These are phyloP conservation scores for Agrilus planipennis DNA, from an alignment of 1,140 invertebrate species.

Conservation along the genomic window DNA sequence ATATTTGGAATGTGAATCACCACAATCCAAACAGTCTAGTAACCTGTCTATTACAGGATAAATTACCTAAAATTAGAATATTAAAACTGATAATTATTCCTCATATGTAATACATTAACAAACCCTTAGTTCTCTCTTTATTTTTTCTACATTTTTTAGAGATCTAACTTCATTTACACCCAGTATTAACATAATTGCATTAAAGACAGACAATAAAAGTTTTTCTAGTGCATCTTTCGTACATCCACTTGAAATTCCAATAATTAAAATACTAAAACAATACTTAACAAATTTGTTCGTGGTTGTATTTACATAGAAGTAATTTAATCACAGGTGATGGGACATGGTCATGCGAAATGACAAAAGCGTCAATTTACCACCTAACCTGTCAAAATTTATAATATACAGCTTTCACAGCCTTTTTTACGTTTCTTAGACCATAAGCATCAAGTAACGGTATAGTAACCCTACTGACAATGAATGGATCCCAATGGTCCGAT, in stretches of 20 bases:
- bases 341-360: too few relatives aligned
- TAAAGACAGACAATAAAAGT: conserved; percentile 58
- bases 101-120: neutral
- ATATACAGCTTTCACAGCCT: too few relatives aligned
- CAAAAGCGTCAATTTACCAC: too few relatives aligned
- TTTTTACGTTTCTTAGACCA: too few relatives aligned
- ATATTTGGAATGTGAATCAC: conserved; percentile 42
- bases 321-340: too few relatives aligned
- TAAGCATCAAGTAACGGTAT: too few relatives aligned
- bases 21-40: conserved; percentile 56
- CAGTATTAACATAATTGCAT: conserved; percentile 61
- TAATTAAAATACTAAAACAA: conserved; percentile 46
- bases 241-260: conserved; percentile 52
- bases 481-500: too few relatives aligned
- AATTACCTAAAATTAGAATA: conserved; percentile 42
- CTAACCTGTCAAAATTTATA: too few relatives aligned
- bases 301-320: too few relatives aligned
- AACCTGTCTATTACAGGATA: conserved; percentile 61
- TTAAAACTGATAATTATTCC: neutral
- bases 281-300: too few relatives aligned
- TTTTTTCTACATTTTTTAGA: conserved; percentile 62
- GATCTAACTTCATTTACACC: conserved; percentile 64
- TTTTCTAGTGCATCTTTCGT: conserved; percentile 47
- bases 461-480: too few relatives aligned
- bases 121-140: conserved; percentile 66